Evolutionary conservation across 2,797 vertebrate species (phyloP).

Genomic region (Balearica regulorum): DNA sequence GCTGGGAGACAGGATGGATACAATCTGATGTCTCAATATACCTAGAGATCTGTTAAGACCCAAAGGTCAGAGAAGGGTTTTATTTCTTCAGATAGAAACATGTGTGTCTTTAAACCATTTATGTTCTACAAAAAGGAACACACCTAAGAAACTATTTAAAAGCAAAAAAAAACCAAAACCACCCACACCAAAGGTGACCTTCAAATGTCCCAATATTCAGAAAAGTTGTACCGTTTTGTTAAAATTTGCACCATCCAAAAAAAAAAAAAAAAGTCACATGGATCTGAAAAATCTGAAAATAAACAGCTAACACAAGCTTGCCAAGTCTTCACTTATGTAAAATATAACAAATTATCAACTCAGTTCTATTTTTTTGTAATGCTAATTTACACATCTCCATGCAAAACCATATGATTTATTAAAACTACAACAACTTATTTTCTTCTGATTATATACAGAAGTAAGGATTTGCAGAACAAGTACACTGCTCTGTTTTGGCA

Average conservation of each 20-base stretch:
- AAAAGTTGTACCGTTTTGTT: not conserved
- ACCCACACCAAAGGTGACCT: not conserved
- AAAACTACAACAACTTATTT: not conserved
- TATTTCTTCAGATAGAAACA: not conserved
- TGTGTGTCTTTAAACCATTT: not conserved
- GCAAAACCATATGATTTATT: not conserved
- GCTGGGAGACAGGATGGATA: not conserved
- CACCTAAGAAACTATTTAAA: not conserved
- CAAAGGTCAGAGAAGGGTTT: not conserved
- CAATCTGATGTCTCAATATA: not conserved
- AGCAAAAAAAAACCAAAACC: not conserved
- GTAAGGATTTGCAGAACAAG: not conserved
- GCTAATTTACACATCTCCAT: not conserved
- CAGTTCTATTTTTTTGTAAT: not conserved
- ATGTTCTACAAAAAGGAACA: not conserved
- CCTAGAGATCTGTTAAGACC: not conserved
- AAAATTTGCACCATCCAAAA: not conserved
- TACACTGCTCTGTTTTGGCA: not conserved
- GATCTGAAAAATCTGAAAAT: not conserved
- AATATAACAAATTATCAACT: not conserved
- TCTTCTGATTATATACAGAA: not conserved
- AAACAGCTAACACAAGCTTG: not conserved
- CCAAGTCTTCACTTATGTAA: not conserved
- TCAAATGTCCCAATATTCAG: not conserved
- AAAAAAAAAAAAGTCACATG: not conserved